phyloP scores from a whole-genome alignment of 2,797 vertebrate genomes.

The Dryobates pubescens region DNA sequence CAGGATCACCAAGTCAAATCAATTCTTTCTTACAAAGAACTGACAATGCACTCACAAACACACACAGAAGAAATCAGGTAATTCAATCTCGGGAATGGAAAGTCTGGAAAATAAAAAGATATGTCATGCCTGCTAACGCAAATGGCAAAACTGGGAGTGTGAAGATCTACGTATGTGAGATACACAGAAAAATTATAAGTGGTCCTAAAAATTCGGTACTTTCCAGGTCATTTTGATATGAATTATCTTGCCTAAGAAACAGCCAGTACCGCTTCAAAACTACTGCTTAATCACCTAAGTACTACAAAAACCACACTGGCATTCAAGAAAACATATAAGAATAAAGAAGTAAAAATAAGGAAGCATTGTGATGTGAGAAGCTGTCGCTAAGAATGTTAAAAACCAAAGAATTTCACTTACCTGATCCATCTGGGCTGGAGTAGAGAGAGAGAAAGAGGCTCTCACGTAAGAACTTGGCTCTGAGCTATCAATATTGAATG shows the following conservation, averaged over 20 bases:
- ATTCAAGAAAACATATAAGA: background rate
- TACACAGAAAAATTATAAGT: background rate
- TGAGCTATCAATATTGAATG: slow-evolving; percentile 84
- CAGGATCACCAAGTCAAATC: too few relatives aligned
- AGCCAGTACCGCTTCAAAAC: background rate
- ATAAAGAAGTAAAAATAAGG: background rate
- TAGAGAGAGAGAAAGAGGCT: slow-evolving; percentile 89
- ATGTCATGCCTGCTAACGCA: background rate
- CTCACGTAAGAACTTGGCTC: slow-evolving; percentile 87
- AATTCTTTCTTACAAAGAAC: background rate
- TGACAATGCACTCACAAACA: background rate
- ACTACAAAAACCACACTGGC: background rate
- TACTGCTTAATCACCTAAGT: background rate
- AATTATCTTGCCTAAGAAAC: background rate
- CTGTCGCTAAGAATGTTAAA: background rate
- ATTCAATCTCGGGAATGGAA: background rate
- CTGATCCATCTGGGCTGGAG: slow-evolving; percentile 90
- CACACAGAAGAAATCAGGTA: background rate
- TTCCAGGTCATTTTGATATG: background rate
- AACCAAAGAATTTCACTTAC: slow-evolving; percentile 70
- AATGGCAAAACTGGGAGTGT: background rate
- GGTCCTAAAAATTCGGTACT: background rate
- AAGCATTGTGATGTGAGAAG: background rate
- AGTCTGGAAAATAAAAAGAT: background rate
- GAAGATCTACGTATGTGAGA: background rate